phyloP scores from a whole-genome alignment of 92 coral and sea anemone genomes.

The Parazoanthus darwini region DNA sequence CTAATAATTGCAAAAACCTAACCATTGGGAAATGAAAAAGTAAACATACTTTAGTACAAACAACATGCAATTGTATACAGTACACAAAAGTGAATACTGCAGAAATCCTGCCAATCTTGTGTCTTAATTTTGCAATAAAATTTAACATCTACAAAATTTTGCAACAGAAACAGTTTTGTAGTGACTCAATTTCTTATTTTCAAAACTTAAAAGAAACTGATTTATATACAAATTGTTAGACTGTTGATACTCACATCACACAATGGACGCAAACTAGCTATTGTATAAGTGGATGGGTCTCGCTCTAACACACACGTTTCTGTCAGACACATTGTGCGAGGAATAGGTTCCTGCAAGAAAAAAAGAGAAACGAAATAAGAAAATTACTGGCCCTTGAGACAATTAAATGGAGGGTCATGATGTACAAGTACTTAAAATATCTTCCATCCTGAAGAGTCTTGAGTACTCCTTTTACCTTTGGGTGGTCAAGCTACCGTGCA shows the following conservation, averaged over 20 bases:
- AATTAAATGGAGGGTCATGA: no score
- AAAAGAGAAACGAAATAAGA: neutral
- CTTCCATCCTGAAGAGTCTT: no score
- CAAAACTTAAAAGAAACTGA: neutral
- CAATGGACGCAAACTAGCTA: slow-evolving; percentile 85
- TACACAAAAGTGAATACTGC: no score
- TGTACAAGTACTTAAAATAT: no score
- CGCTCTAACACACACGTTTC: slow-evolving; percentile 94
- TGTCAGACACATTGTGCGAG: slow-evolving; percentile 90
- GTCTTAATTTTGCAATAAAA: no score
- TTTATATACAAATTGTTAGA: neutral
- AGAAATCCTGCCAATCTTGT: no score
- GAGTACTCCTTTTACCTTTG: no score
- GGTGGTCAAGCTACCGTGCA: no score
- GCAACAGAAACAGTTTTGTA: neutral
- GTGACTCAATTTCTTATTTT: neutral
- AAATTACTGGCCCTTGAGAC: no score
- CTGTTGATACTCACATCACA: slow-evolving; percentile 73
- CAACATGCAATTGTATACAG: neutral
- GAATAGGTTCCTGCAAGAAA: slow-evolving; percentile 78
- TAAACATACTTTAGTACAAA: neutral
- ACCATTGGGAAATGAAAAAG: slow-evolving; percentile 1
- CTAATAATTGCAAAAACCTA: slow-evolving; percentile 93
- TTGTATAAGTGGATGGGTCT: slow-evolving; percentile 97
- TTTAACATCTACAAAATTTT: no score